Percentiles rank a stretch among this genome's conserved stretches.
phyloP scores from a whole-genome alignment of 1,140 invertebrate genomes.

The Cecropterus lyciades region DNA sequence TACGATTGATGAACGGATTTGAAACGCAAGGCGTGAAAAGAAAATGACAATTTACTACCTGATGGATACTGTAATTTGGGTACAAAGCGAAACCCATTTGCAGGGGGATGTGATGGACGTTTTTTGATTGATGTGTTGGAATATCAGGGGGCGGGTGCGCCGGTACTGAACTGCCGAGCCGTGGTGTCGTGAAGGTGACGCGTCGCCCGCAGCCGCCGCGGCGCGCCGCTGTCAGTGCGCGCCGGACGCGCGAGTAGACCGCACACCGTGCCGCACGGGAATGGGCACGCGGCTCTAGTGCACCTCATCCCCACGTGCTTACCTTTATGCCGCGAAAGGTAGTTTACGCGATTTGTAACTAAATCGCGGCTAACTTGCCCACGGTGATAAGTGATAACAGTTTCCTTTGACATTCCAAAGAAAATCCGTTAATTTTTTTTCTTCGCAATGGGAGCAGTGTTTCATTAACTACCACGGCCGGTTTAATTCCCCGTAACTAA shows the following conservation, averaged over 20 bases:
- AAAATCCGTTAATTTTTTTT: conserved; percentile 41
- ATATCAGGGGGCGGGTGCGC: conserved; percentile 49
- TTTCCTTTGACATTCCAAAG: conserved; percentile 52
- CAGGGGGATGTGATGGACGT: conserved; percentile 46
- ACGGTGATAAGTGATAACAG: conserved; percentile 43
- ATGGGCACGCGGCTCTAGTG: conserved; percentile 45
- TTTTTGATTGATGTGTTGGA: conserved; percentile 55
- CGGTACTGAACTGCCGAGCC: conserved; percentile 15
- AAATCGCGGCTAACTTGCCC: conserved; percentile 48
- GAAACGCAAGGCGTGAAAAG: conserved; percentile 14
- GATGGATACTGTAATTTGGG: conserved; percentile 34
- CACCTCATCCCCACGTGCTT: conserved; percentile 43
- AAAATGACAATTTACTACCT: conserved; percentile 31
- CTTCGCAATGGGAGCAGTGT: conserved; percentile 20
- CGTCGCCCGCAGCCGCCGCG: conserved; percentile 36
- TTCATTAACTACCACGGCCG: conserved; percentile 18
- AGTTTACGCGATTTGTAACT: conserved; percentile 48
- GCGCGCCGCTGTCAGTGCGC: conserved; percentile 60
- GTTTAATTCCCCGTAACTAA: conserved; percentile 42
- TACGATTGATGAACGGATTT: conserved; percentile 20
- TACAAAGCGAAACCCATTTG: conserved; percentile 33
- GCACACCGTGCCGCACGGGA: conserved; percentile 53
- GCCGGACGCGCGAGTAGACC: conserved; percentile 65
- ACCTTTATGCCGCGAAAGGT: conserved; percentile 51
- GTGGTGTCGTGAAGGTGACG: conserved; percentile 63